These are phyloP conservation scores for Sceliomorpha sp. DNA, from an alignment of 2,888 invertebrate species.

Conservation along the genomic window DNA sequence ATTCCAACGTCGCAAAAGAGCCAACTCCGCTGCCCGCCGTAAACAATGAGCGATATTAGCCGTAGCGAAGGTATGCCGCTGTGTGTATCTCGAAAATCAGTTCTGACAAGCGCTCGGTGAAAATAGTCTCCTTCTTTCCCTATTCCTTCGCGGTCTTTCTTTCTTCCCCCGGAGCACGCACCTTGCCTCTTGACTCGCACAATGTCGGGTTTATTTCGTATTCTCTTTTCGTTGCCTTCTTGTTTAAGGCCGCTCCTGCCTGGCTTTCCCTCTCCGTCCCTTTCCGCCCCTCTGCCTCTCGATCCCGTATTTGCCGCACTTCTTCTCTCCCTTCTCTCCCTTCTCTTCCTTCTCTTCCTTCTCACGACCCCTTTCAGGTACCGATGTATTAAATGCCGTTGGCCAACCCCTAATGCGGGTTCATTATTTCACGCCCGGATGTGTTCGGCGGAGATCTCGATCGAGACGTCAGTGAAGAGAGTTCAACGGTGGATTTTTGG, in stretches of 20 bases:
- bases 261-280: background rate
- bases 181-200: slow-evolving; percentile 54
- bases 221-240: slow-evolving; percentile 5
- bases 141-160: slow-evolving; percentile 13
- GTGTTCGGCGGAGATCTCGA: slow-evolving; percentile 65
- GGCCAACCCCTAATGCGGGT: slow-evolving; percentile 72
- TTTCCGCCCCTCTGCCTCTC: slow-evolving; percentile 5
- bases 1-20: slow-evolving; percentile 9
- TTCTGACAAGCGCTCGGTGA: slow-evolving; percentile 7
- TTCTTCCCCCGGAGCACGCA: slow-evolving; percentile 25
- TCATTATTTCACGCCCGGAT: slow-evolving; percentile 71
- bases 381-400: slow-evolving; percentile 49
- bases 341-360: slow-evolving; percentile 21
- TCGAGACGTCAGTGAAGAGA: slow-evolving; percentile 60
- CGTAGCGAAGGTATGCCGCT: slow-evolving; percentile 6
- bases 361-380: slow-evolving; percentile 50
- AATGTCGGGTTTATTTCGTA: slow-evolving; percentile 30
- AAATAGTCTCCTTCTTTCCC: slow-evolving; percentile 13
- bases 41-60: slow-evolving; percentile 9
- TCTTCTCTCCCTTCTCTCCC: slow-evolving; percentile 9
- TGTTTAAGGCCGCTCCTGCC: slow-evolving; percentile 31
- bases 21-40: slow-evolving; percentile 17
- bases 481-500: slow-evolving; percentile 40
- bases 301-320: no score
- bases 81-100: slow-evolving; percentile 17